Base-by-base conservation (phyloP, 2,797 vertebrate genomes). In the Galaxias olidus region DNA sequence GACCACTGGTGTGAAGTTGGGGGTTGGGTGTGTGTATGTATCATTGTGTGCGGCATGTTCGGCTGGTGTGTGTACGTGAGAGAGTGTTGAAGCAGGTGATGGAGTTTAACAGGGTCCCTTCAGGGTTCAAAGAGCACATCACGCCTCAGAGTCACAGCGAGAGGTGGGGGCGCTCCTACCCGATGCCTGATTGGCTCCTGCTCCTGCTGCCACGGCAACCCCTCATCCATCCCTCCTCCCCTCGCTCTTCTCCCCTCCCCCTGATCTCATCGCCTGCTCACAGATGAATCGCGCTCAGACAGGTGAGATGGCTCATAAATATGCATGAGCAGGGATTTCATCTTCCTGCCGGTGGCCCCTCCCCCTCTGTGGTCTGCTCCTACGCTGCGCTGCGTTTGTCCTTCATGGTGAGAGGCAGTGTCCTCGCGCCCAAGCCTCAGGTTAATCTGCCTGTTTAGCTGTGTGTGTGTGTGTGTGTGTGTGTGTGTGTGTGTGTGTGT, bases 281-380 rank as follows among this genome's bases (percentile, higher is more conserved):
- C 83, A 87, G 86, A 90, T 88, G 86, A 89, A 87, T 86, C 66
- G 82, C 65, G 79, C 84, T 86, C 85, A 90, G 89, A 91, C 88
- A 89, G 89, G 89, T 90, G 89, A 90, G 87, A 88, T 89, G 86
- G 84, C 82, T 88, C 77, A 88, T 91, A 83, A 89, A 91, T 91
- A 91, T 90, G 88, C 85, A 91, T 90, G 85, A 4, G 0, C n/a
- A 84, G 88, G 89, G 89, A 90, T 89, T 89, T 89, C 78, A 85
- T 88, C 70, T 82, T 83, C 76, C 74, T 67, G 78, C 84, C 61
- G 47, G 77, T 84, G 80, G 86, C 87, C 87, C 88, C 84, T 84
- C 86, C 88, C 85, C 57, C 86, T 49, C 18, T 41, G 45, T 18
- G 11, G 9, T 19, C 53, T 82, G 77, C 79, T 71, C 71, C 72